Conservation (phyloP, 2,888 invertebrate species). For the Megalurothrips usitatus region DNA sequence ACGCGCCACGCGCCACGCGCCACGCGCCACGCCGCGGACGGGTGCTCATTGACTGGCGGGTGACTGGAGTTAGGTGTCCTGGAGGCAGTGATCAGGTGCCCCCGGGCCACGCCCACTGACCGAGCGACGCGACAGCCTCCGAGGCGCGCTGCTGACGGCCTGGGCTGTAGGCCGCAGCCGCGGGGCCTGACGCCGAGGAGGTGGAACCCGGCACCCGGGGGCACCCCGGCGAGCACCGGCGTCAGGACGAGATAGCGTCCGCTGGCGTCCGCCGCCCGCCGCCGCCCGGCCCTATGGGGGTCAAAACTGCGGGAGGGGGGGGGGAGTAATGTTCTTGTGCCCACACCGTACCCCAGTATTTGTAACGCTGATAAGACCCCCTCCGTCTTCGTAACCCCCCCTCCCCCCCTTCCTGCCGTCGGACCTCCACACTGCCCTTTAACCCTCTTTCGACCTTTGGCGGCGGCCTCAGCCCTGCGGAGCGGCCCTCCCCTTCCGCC, state of each 20-base stretch:
- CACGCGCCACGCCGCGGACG: too few relatives aligned
- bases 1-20: too few relatives aligned
- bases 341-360: background rate
- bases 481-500: background rate
- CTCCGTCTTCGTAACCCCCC: background rate
- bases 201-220: too few relatives aligned
- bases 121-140: too few relatives aligned
- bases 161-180: too few relatives aligned
- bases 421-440: background rate
- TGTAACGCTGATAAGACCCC: slow-evolving; percentile 1
- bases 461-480: background rate
- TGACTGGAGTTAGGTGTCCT: too few relatives aligned
- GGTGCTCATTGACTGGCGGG: too few relatives aligned
- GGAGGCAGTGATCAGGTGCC: too few relatives aligned
- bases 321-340: background rate
- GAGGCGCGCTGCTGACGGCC: too few relatives aligned
- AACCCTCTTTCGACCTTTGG: slow-evolving; percentile 6
- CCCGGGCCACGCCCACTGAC: too few relatives aligned
- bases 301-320: background rate
- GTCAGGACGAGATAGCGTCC: background rate
- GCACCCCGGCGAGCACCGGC: too few relatives aligned
- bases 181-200: too few relatives aligned
- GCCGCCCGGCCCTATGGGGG: background rate
- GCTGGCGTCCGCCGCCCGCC: background rate
- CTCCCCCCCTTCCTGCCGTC: background rate